Percentiles rank a stretch among this genome's conserved stretches.
These are phyloP conservation scores for Lemur catta DNA, from an alignment of 2,797 vertebrate genomes.

Conservation along the genomic window DNA sequence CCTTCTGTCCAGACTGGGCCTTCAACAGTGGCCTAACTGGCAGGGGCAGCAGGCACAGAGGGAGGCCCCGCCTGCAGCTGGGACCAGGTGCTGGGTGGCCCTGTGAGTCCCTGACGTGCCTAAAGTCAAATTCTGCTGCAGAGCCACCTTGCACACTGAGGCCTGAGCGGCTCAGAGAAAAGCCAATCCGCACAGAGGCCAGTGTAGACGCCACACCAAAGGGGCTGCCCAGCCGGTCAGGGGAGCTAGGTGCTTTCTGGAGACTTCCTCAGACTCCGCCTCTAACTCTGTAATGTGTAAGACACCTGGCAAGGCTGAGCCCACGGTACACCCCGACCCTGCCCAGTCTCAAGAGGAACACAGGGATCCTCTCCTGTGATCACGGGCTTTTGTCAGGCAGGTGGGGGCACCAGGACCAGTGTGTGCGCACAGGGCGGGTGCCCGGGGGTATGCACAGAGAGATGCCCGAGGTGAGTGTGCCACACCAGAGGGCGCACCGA, in stretches of 20 bases:
- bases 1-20: neutral
- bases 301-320: neutral
- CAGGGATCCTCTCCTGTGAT: neutral
- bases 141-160: neutral
- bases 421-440: neutral
- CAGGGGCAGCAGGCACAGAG: neutral
- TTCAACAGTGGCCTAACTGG: neutral
- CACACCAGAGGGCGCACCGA: neutral
- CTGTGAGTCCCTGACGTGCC: neutral
- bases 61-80: no score
- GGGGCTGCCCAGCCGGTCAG: rapidly evolving
- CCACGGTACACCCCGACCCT: neutral
- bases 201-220: rapidly evolving
- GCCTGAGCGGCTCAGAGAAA: neutral
- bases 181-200: neutral
- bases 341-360: neutral
- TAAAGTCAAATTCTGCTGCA: neutral
- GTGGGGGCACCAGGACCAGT: rapidly evolving
- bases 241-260: neutral
- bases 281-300: neutral
- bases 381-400: neutral
- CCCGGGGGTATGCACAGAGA: rapidly evolving
- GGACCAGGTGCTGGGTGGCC: rapidly evolving
- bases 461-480: no score
- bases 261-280: neutral